Evolutionary conservation across 2,888 invertebrate species (phyloP), one percentile per base, ranked within the genome.

Genomic region (Lepeophtheirus nordmannii): DNA sequence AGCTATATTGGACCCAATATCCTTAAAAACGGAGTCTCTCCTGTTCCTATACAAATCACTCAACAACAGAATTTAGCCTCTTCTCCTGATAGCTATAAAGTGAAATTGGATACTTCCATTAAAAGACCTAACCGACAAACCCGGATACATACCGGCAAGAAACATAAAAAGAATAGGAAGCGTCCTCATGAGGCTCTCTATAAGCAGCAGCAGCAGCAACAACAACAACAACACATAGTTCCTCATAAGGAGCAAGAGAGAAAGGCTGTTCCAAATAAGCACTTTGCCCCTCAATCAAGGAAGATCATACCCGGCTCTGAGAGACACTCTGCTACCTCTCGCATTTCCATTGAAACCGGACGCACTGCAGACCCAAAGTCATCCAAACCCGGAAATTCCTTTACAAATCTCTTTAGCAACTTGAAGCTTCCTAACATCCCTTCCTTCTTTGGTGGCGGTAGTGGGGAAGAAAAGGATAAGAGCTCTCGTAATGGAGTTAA

Each of bases 1-100:
- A 60, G 60, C 60, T 60, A 30, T 30, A 60, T 37, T 17, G 60
- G 38, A 22, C 60, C 60, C 23, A 60, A 60, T 46, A 46, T 46
- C 53, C 53, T 46, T 17, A 46, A 46, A 17, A 46, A 37, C 39
- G 30, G 60, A 22, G 60, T 22, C 10, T 9, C 39, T 37, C 60
- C 60, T 10, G 37, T 22, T 60, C 60, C 37, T 23, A 60, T 60
- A 30, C 53, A 46, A 17, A 17, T n/a, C n/a, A 2, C 2, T 17
- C 53, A 46, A 17, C 53, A n/a, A 14, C 30, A 30, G 30, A 30
- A 7, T 30, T 30, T 7, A 30, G 30, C 30, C 2, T 30, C 30
- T 30, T 30, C 30, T 30, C 30, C 30, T 30, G 30, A 30, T 7
- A 30, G 3, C 2, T 30, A 30, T 30, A 30, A 30, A 30, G 30